phyloP scores from a whole-genome alignment of 2,797 vertebrate genomes.

The Urocyon cinereoargenteus region DNA sequence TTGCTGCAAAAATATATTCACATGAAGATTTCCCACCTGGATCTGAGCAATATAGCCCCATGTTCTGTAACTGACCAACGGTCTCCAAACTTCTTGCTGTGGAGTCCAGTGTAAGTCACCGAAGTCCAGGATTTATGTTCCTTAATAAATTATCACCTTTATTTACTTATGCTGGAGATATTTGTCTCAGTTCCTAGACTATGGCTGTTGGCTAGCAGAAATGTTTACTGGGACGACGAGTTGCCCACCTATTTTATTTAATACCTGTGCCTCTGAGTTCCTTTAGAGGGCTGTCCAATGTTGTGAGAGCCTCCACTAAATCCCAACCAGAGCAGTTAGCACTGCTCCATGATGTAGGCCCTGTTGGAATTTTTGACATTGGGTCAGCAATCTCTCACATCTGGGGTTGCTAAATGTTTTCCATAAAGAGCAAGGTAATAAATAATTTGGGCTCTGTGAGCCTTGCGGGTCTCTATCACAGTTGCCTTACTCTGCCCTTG shows the following conservation, averaged over 20 bases:
- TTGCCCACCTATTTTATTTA: neutral
- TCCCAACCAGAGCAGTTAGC: too few relatives aligned
- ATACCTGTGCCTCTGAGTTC: accelerated
- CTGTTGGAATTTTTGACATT: neutral
- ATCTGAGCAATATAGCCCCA: neutral
- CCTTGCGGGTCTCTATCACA: neutral
- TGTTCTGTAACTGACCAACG: neutral
- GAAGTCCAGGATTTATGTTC: neutral
- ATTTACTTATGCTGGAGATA: neutral
- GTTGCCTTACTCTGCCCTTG: accelerated
- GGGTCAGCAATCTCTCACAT: too few relatives aligned
- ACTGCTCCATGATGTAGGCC: accelerated
- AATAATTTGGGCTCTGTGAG: neutral
- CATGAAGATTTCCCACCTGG: neutral
- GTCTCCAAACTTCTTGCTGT: neutral
- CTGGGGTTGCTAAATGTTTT: neutral
- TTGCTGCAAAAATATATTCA: neutral
- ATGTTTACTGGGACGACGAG: neutral
- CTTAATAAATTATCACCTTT: neutral
- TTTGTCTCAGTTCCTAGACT: neutral
- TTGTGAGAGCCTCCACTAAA: accelerated
- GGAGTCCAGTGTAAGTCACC: neutral
- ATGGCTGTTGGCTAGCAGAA: neutral
- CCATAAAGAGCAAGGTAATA: neutral
- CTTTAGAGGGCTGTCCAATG: neutral